Evolutionary conservation across 1,140 invertebrate species (phyloP).

Genomic region (Globodera ellingtonae): DNA sequence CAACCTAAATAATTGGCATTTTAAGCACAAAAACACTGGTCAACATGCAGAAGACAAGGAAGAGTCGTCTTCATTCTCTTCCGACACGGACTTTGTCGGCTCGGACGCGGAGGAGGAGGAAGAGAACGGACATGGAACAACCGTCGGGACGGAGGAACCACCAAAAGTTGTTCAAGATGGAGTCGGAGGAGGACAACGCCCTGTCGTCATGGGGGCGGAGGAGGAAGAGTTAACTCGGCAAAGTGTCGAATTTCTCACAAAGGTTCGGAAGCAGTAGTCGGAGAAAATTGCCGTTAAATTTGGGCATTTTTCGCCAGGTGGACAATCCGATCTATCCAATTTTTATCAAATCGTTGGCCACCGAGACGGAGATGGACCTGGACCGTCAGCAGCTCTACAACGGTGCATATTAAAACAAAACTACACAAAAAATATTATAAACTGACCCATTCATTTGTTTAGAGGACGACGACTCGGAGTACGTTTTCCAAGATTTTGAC

Average conservation of each 20-base stretch:
- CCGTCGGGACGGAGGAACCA: not conserved
- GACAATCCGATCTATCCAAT: slow-evolving; percentile 16
- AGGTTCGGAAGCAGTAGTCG: not conserved
- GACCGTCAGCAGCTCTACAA: not conserved
- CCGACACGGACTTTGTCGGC: slow-evolving; percentile 7
- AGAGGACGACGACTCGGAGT: slow-evolving; percentile 32
- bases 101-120: not conserved
- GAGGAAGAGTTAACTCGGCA: not conserved
- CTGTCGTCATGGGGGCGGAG: too few species aligned
- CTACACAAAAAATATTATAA: not conserved
- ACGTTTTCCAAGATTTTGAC: slow-evolving; percentile 33
- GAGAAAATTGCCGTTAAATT: not conserved
- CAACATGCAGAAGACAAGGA: not conserved
- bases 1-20: too few species aligned
- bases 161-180: not conserved
- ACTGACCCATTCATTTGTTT: slow-evolving; percentile 5
- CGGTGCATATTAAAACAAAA: not conserved
- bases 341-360: not conserved
- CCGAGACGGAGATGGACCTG: not conserved
- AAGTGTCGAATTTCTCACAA: not conserved
- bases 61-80: not conserved
- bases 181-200: not conserved
- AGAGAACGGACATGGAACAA: not conserved
- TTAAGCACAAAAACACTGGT: too few species aligned
- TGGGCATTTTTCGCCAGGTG: not conserved